Evolutionary conservation across 2,113 vertebrate species (phyloP).

Genomic region (Ondatra zibethicus): DNA sequence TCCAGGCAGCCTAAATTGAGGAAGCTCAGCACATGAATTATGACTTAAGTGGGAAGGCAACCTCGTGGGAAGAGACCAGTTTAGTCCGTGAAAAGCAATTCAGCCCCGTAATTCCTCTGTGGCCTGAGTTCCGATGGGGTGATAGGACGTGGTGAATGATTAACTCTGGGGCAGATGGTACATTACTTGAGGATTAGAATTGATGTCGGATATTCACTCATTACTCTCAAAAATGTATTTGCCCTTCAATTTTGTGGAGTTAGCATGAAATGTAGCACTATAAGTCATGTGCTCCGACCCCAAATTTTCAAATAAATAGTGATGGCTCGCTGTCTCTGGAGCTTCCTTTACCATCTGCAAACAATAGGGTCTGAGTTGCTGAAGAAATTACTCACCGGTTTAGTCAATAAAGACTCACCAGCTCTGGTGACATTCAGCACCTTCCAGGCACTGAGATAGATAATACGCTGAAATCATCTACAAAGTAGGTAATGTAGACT

Average conservation of each 20-base stretch:
- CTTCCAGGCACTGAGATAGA: neutral
- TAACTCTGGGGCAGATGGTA: neutral
- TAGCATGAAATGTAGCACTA: neutral
- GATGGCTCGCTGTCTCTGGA: neutral
- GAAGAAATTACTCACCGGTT: neutral
- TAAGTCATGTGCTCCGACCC: neutral
- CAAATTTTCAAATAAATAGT: conserved; percentile 29
- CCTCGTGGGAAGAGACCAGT: neutral
- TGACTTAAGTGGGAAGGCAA: conserved; percentile 53
- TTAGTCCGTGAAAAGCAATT: conserved; percentile 39
- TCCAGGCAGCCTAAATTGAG: conserved; percentile 41
- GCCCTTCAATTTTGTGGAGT: neutral
- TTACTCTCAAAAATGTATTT: conserved; percentile 15
- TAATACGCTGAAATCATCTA: neutral
- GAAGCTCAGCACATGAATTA: conserved; percentile 63
- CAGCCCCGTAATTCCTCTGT: neutral
- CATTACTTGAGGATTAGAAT: conserved; percentile 7
- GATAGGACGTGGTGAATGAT: conserved; percentile 37
- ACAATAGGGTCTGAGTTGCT: neutral
- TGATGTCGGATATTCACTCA: neutral
- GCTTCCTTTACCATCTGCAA: neutral
- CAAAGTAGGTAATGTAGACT: neutral
- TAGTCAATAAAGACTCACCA: conserved; percentile 2
- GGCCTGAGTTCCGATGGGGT: conserved; percentile 5
- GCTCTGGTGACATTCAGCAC: neutral